phyloP scores from a whole-genome alignment of 2,113 vertebrate genomes.

The Microtus richardsoni region DNA sequence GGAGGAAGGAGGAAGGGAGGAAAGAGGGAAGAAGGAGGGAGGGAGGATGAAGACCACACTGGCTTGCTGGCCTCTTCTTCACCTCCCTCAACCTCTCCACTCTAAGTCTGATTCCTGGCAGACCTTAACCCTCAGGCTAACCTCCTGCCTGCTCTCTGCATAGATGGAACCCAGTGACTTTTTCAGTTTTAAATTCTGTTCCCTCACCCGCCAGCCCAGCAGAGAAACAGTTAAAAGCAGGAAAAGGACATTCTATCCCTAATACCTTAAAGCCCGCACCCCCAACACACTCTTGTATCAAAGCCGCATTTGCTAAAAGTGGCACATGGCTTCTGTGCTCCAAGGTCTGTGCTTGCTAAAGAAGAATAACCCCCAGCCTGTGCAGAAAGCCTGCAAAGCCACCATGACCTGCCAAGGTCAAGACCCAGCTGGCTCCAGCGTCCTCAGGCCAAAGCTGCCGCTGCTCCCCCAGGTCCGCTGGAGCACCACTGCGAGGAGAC shows the following conservation, averaged over 20 bases:
- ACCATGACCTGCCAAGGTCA: neutral
- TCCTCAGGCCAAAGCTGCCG: rapidly evolving
- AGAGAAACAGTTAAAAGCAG: neutral
- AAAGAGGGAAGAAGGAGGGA: too few species aligned
- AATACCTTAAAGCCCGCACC: neutral
- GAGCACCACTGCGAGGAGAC: rapidly evolving
- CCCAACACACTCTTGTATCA: neutral
- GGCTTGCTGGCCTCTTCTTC: rapidly evolving
- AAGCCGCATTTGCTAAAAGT: neutral
- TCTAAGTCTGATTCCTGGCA: neutral
- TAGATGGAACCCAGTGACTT: neutral
- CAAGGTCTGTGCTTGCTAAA: rapidly evolving
- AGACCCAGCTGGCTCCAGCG: rapidly evolving
- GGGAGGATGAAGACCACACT: rapidly evolving
- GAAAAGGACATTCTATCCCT: rapidly evolving
- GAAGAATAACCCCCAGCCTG: neutral
- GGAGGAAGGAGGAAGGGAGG: neutral
- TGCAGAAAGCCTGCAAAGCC: neutral
- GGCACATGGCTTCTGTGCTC: rapidly evolving
- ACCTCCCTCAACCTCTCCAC: rapidly evolving
- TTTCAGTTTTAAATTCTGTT: neutral
- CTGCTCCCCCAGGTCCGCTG: rapidly evolving
- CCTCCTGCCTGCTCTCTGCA: rapidly evolving
- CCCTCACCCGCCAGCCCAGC: neutral
- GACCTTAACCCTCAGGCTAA: rapidly evolving